Percentiles rank a stretch among this genome's conserved stretches.
These are phyloP conservation scores for Ibycter americanus DNA, from an alignment of 2,797 vertebrate species.

Conservation along the genomic window DNA sequence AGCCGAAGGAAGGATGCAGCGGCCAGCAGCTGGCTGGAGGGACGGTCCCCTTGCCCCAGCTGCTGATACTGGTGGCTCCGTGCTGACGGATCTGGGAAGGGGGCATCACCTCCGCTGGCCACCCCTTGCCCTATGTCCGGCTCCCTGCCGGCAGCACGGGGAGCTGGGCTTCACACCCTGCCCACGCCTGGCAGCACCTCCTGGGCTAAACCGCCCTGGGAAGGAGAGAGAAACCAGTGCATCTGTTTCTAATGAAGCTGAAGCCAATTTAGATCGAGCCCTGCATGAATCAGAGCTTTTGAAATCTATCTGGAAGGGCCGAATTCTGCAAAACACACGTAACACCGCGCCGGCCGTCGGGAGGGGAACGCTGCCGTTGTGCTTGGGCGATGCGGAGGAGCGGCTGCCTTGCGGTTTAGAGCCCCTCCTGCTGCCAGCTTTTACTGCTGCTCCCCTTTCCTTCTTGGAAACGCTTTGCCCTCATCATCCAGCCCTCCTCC, in stretches of 20 bases:
- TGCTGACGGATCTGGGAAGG: fast-evolving
- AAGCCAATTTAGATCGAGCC: neutral
- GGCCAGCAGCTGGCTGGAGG: neutral
- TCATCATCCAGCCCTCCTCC: neutral
- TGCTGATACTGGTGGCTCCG: fast-evolving
- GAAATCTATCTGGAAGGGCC: neutral
- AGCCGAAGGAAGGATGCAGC: fast-evolving
- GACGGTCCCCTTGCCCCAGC: neutral
- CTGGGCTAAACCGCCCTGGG: neutral
- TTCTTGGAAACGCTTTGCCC: fast-evolving
- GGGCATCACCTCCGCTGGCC: fast-evolving
- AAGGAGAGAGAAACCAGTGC: neutral
- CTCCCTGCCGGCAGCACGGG: neutral
- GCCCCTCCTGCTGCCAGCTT: neutral
- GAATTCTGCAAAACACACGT: neutral
- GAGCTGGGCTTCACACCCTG: neutral
- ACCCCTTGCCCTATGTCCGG: neutral
- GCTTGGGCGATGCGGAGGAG: neutral
- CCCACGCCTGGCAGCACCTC: neutral
- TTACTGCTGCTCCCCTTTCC: neutral
- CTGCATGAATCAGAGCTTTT: neutral
- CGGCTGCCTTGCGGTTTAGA: neutral
- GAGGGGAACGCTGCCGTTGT: fast-evolving
- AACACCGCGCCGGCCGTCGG: fast-evolving
- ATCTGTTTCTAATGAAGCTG: conserved; percentile 19